Conservation (phyloP, 2,888 invertebrate species). For the Philhelius pedissequus region DNA sequence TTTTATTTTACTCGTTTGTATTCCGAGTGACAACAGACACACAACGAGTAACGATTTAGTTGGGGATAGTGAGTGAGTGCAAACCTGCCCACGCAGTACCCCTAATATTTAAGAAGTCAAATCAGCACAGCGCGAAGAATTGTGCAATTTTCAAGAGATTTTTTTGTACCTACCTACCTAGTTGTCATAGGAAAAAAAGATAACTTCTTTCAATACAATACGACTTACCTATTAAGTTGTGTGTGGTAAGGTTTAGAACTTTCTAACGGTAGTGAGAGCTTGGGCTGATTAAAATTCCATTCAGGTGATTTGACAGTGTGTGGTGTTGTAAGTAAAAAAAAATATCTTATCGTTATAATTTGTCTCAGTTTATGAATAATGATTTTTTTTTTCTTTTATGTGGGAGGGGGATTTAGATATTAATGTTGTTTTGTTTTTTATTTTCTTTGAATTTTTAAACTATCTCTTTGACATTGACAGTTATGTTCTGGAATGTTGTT, state of each 20-base stretch:
- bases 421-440: not conserved
- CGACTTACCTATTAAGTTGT: not conserved
- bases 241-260: slow-evolving; percentile 37
- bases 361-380: not conserved
- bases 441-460: not conserved
- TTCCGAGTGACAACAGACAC: not conserved
- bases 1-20: not conserved
- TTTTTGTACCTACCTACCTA: too few species aligned
- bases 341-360: not conserved
- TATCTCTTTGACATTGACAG: slow-evolving; percentile 13
- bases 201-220: not conserved
- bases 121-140: slow-evolving; percentile 1
- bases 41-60: not conserved
- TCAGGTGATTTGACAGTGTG: slow-evolving; percentile 11
- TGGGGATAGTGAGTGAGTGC: slow-evolving; percentile 25
- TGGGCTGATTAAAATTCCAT: slow-evolving; percentile 39
- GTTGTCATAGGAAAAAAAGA: slow-evolving; percentile 4
- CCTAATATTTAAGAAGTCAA: not conserved
- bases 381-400: not conserved
- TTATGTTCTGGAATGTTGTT: slow-evolving; percentile 6
- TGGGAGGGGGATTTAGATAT: not conserved
- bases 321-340: not conserved
- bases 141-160: slow-evolving; percentile 32
- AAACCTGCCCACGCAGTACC: slow-evolving; percentile 45
- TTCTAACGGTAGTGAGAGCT: slow-evolving; percentile 54